Evolutionary conservation across 2,797 vertebrate species (phyloP), one percentile per base, ranked within the genome.

Genomic region (Gephyroberyx darwinii): DNA sequence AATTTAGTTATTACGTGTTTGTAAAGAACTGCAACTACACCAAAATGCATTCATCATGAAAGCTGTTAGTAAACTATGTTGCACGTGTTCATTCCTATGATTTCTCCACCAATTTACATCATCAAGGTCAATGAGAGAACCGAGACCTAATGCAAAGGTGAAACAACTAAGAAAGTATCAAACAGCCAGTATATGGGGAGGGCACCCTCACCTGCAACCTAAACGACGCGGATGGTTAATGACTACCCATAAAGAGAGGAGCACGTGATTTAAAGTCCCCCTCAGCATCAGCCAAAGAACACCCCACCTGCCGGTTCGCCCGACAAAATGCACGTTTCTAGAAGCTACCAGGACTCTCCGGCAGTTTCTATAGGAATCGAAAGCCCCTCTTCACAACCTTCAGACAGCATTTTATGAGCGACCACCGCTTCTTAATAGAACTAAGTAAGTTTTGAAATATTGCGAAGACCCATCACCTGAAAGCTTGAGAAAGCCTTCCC

Each of bases 331-430:
- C 86, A 67, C 4, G 63, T 52, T 96, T 96, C 95, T 95, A 95
- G 95, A 96, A 96, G 51, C 74, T 95, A 93, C 95, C 60, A 89
- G 80, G 75, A 81, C 69, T 69, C 70, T 83, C 87, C 79, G 74
- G 71, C 51, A 74, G 45, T 82, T 83, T 74, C 77, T 52, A 73
- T 22, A 19, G 64, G 50, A 74, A 66, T 65, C 2, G 8, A 65
- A 73, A 70, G 73, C 80, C 72, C 71, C 78, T 81, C 80, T 51
- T 58, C 3, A 37, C 19, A 22, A 53, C 0, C 47, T 17, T 19
- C 9, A 20, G 20, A 19, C 26, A 52, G 31, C 13, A 20, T 31
- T 13, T 37, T 31, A 56, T 39, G 64, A 53, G 80, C 39, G 37
- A 37, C 22, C 31, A 5, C 0, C 30, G 5, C 5, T 2, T 26